Evolutionary conservation across 2,113 vertebrate genomes (phyloP), one percentile per base, ranked within the genome.

Genomic region (Terrapene triunguis): DNA sequence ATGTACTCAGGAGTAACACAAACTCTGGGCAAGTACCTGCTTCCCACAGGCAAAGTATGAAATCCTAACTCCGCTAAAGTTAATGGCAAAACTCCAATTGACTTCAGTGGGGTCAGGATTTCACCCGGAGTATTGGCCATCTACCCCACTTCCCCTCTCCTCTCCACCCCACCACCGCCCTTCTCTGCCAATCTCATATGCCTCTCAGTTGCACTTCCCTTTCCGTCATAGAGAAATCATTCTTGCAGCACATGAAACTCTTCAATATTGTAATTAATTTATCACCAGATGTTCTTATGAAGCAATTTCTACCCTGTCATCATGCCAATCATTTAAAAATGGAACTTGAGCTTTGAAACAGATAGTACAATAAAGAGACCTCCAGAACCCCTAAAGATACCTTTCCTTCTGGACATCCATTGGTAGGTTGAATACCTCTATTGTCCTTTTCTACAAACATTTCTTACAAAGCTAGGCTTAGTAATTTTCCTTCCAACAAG

Each of bases 401-500:
- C 42, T 47, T 24, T 47, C 25, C 21, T 24, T 92, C 86, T 84
- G 96, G 95, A 94, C 88, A 94, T 88, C 94, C 87, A 95, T 91
- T 91, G 19, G 50, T 96, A 88, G 85, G 29, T 54, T 92, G 24
- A 88, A 8, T 27, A 35, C 47, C 42, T 96, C 54, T 91, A 85
- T 92, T 91, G 93, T 97, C 96, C 97, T 92, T 53, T 98, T 93
- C 92, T 96, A 83, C 16, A 98, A 95, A 95, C 82, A 92, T 80
- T 96, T 96, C 89, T 55, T 38, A 97, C 98, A 97, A 98, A 96
- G 9, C 82, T 10, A 88, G 78, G 19, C 62, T 82, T 85, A 97
- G 92, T 94, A 27, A 95, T 98, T 98, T 98, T 97, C 82, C 93
- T 98, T 90, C 93, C 93, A 95, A 97, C 96, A 96, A 98, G 89